Percentiles rank a stretch among this genome's conserved stretches.
Evolutionary conservation across 2,797 vertebrate species (phyloP).

Genomic region (Knipowitschia caucasica): DNA sequence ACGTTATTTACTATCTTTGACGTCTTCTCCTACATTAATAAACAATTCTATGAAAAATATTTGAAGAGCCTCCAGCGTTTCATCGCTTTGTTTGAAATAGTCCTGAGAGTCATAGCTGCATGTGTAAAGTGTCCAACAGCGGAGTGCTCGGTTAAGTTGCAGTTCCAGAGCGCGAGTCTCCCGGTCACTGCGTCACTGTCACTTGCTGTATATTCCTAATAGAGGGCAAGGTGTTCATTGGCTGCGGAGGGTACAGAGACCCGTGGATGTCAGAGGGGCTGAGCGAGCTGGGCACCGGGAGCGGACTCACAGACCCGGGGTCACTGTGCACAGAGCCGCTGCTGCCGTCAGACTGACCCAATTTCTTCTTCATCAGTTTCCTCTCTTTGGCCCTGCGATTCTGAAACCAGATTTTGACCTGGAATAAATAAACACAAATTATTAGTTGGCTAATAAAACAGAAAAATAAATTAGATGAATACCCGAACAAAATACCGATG

Average conservation of each 20-base stretch:
- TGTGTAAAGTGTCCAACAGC: slow-evolving; percentile 64
- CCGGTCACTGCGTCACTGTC: slow-evolving; percentile 79
- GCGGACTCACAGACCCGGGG: slow-evolving; percentile 88
- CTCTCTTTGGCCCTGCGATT: slow-evolving; percentile 92
- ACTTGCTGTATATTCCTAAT: slow-evolving; percentile 87
- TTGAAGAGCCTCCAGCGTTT: slow-evolving; percentile 78
- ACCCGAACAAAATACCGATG: too few relatives aligned
- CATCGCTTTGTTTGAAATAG: slow-evolving; percentile 53
- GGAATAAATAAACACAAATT: too few relatives aligned
- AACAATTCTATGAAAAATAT: slow-evolving; percentile 80
- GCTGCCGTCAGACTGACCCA: slow-evolving; percentile 88
- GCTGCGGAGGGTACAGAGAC: slow-evolving; percentile 80
- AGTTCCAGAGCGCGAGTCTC: slow-evolving; percentile 47
- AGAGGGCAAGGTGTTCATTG: slow-evolving; percentile 83
- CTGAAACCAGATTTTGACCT: slow-evolving; percentile 98
- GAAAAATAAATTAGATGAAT: slow-evolving; percentile 1
- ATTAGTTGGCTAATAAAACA: slow-evolving; percentile 24
- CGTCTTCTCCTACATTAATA: slow-evolving; percentile 51
- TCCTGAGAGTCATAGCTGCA: slow-evolving; percentile 45
- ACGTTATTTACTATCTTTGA: slow-evolving; percentile 61
- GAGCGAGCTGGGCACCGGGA: slow-evolving; percentile 80
- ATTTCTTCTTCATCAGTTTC: slow-evolving; percentile 93
- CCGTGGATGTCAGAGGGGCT: slow-evolving; percentile 83
- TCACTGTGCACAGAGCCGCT: slow-evolving; percentile 89
- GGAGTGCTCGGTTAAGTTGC: slow-evolving; percentile 78